Conservation (phyloP, 1,140 invertebrate species). For the Drosophila pseudoobscura region DNA sequence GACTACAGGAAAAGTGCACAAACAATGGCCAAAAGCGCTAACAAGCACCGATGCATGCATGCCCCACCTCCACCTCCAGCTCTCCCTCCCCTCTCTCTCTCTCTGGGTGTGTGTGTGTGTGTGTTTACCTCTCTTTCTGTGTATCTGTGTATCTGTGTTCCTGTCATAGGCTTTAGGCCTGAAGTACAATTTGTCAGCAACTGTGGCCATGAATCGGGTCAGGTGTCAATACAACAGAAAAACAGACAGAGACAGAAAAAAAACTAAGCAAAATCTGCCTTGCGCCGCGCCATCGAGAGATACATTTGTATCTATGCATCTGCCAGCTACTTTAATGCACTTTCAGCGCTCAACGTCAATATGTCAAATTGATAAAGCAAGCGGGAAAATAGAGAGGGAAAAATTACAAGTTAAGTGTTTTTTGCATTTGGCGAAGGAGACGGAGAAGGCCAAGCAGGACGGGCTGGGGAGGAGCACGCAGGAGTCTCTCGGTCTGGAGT, state of each 20-base stretch:
- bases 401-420: slow-evolving; percentile 70
- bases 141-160: neutral
- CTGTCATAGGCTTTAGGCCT: slow-evolving; percentile 4
- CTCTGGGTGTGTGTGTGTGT: too few relatives aligned
- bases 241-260: neutral
- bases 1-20: slow-evolving; percentile 42
- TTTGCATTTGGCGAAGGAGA: neutral
- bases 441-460: neutral
- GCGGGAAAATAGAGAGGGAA: slow-evolving; percentile 39
- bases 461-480: neutral
- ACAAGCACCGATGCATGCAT: slow-evolving; percentile 48
- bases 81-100: slow-evolving; percentile 20
- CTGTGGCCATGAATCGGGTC: slow-evolving; percentile 72
- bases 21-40: slow-evolving; percentile 59
- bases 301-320: slow-evolving; percentile 51
- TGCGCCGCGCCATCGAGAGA: neutral
- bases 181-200: slow-evolving; percentile 64
- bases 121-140: neutral
- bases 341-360: slow-evolving; percentile 77
- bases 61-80: neutral
- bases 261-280: slow-evolving; percentile 27
- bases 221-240: slow-evolving; percentile 56
- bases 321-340: slow-evolving; percentile 78
- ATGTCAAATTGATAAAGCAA: slow-evolving; percentile 75
- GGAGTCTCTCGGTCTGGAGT: slow-evolving; percentile 3